Base-by-base conservation (phyloP, 2,797 vertebrate genomes). In the Erethizon dorsatum region DNA sequence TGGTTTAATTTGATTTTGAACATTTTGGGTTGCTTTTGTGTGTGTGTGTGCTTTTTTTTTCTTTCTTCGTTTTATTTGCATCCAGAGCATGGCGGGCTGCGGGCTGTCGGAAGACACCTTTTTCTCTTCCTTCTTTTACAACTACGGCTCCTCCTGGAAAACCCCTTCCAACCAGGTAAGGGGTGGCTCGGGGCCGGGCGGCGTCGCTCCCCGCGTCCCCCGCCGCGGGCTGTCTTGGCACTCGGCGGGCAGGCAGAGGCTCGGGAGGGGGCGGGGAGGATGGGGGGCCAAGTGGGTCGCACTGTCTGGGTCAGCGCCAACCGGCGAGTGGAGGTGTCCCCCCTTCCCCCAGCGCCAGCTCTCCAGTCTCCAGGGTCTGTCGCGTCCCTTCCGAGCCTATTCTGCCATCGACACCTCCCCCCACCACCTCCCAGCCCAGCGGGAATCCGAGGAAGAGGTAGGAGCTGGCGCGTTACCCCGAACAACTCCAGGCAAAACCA, bases 141-240 rank as follows among this genome's bases (percentile, higher is more conserved):
- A 99, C 99, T 99, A 99, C 99, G 99, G 99, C 99, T 99, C 99
- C 99, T 99, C 99, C 98, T 99, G 99, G 99, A 99, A 99, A 98
- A 99, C 98, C 98, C 99, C 99, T 99, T 99, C 98, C 98, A 99
- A 99, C 99, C 99, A 99, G 99, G 99, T 99, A 99, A 99, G 98
- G 82, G 84, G 97, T 82, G 97, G 87, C 88, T 97, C 96, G 79
- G 85, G 82, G 96, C 97, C 94, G 77, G 86, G 97, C 80, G 96
- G 94, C 95, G 91, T 95, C 96, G 95, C 93, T 93, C 95, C 97
- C 94, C 52, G 57, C 59, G 97, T 73, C 97, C 98, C 98, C 95
- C 31, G 91, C 96, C 73, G 95, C 93, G 90, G 91, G 85, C 96
- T 97, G 91, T 90, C 97, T 98, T 86, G 96, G 96, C 95, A 90